Percentiles rank a stretch among this genome's conserved stretches.
Conservation (phyloP, 2,113 vertebrate genomes). For the Heloderma charlesbogerti region DNA sequence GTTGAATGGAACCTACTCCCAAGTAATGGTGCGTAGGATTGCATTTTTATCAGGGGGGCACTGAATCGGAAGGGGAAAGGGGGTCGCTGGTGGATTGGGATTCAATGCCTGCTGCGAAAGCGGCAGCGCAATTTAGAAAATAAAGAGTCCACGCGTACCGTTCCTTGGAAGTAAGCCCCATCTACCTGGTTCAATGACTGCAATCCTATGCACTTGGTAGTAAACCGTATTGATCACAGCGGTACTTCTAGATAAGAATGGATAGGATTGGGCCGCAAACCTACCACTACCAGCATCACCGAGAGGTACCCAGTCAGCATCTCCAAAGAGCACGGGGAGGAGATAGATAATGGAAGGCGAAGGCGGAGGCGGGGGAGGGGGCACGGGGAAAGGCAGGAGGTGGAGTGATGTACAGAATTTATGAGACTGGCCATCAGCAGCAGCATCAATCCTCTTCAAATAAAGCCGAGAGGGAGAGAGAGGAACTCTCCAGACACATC, state of each 20-base stretch:
- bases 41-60: neutral
- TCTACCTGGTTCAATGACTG: neutral
- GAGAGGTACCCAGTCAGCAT: neutral
- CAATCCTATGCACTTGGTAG: no score
- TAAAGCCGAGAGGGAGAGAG: conserved; percentile 63
- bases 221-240: neutral
- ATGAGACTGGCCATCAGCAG: conserved; percentile 74
- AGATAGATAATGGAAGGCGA: conserved; percentile 38
- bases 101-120: neutral
- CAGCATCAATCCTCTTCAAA: conserved; percentile 46
- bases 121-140: neutral
- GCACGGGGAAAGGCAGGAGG: conserved; percentile 60
- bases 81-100: neutral
- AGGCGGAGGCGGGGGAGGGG: conserved; percentile 62
- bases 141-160: no score
- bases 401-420: conserved; percentile 74
- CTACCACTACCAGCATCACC: neutral
- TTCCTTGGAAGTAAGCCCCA: neutral
- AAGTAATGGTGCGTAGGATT: neutral
- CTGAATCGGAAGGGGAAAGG: neutral
- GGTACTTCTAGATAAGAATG: neutral
- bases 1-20: neutral
- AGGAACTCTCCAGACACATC: conserved; percentile 61
- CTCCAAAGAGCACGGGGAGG: neutral
- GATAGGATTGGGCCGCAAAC: neutral